Conservation (phyloP, 2,888 invertebrate species). For the Sicus ferrugineus region DNA sequence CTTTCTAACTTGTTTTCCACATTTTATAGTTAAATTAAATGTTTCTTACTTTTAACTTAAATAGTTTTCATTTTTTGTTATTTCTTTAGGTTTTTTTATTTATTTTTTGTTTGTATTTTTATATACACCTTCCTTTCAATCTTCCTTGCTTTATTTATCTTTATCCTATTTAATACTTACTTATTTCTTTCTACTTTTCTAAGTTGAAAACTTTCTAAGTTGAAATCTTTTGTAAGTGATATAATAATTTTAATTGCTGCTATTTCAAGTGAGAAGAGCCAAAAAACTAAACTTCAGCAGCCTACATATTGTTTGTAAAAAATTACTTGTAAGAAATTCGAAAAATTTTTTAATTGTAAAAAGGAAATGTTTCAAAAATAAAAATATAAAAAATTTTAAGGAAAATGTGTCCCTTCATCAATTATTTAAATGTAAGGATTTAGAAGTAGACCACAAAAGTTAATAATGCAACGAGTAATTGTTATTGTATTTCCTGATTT, state of each 20-base stretch:
- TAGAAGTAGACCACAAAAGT: too few species aligned
- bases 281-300: conserved; percentile 16
- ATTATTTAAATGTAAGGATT: too few species aligned
- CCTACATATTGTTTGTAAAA: conserved; percentile 23
- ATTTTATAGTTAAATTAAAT: conserved; percentile 14
- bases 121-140: too few species aligned
- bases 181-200: conserved; percentile 3
- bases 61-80: conserved; percentile 4
- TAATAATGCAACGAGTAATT: too few species aligned
- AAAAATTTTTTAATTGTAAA: conserved; percentile 8
- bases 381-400: conserved; percentile 14
- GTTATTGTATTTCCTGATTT: too few species aligned
- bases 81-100: conserved; percentile 5
- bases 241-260: conserved; percentile 16
- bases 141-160: conserved; percentile 1
- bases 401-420: too few species aligned
- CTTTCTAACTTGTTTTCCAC: neutral
- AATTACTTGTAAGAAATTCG: conserved; percentile 24
- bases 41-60: neutral
- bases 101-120: conserved; percentile 17
- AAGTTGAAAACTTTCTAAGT: neutral
- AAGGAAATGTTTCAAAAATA: conserved; percentile 22
- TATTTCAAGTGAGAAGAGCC: conserved; percentile 13
- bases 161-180: conserved; percentile 6
- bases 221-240: conserved; percentile 22